Evolutionary conservation across 2,113 vertebrate genomes (phyloP).

Genomic region (Crypturellus undulatus): DNA sequence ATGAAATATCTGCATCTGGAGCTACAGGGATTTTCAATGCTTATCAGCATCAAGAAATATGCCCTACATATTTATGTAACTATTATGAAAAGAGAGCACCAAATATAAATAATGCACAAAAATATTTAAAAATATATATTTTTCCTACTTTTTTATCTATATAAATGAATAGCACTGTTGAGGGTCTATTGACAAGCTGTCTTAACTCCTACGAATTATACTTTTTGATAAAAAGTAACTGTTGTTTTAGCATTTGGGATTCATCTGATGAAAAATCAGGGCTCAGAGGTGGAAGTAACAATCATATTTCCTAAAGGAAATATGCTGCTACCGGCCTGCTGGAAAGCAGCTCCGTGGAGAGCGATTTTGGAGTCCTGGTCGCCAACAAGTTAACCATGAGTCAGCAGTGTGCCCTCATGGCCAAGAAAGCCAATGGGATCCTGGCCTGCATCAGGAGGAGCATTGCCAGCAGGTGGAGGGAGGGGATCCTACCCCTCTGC

Average conservation of each 20-base stretch:
- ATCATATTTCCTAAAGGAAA: background rate
- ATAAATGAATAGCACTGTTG: background rate
- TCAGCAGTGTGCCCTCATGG: too few relatives aligned
- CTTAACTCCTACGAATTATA: background rate
- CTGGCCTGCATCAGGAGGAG: too few relatives aligned
- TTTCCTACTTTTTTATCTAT: background rate
- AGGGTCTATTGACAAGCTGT: background rate
- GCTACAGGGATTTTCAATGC: background rate
- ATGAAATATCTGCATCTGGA: background rate
- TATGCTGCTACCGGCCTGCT: too few relatives aligned
- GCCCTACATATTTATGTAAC: constrained; percentile 16
- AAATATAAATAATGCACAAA: constrained; percentile 10
- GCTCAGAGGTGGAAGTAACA: background rate
- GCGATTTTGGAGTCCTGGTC: too few relatives aligned
- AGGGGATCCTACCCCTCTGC: too few relatives aligned
- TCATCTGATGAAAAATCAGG: background rate
- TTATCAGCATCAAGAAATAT: constrained; percentile 24
- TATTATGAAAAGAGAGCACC: background rate
- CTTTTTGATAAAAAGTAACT: background rate
- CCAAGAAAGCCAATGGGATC: too few relatives aligned
- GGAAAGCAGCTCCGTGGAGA: too few relatives aligned
- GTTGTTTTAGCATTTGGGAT: background rate
- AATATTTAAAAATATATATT: background rate
- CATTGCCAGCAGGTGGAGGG: too few relatives aligned
- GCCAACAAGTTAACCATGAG: too few relatives aligned